phyloP scores from a whole-genome alignment of 2,797 vertebrate species.

The Clamator glandarius region DNA sequence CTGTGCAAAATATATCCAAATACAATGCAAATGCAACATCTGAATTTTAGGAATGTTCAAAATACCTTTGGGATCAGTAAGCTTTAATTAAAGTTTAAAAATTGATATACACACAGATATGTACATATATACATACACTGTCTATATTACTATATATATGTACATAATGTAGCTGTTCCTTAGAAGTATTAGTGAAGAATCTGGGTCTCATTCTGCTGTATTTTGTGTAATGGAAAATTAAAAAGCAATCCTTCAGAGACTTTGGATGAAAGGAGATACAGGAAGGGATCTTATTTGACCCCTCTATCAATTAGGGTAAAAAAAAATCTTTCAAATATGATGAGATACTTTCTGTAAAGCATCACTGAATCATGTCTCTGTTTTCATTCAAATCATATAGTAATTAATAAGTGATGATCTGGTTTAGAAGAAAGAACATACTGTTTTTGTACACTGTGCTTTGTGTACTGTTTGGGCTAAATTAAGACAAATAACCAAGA shows the following conservation, averaged over 20 bases:
- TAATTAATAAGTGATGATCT: slow-evolving; percentile 52
- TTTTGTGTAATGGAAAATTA: neutral
- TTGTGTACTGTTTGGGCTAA: slow-evolving; percentile 63
- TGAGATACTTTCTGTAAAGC: slow-evolving; percentile 20
- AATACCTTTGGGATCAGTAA: neutral
- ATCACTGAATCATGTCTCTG: slow-evolving; percentile 38
- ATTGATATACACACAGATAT: neutral
- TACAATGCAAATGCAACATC: neutral
- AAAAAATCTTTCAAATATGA: neutral
- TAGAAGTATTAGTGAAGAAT: neutral
- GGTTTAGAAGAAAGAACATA: slow-evolving; percentile 60
- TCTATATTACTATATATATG: neutral
- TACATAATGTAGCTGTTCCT: neutral
- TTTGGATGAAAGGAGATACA: neutral
- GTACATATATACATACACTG: neutral
- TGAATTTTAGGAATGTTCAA: neutral
- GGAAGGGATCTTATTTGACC: neutral
- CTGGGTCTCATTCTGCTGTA: neutral
- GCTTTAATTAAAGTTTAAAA: neutral
- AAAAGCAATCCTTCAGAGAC: neutral
- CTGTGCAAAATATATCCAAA: neutral
- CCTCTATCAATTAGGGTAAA: neutral
- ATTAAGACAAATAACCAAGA: slow-evolving; percentile 67
- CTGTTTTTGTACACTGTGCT: slow-evolving; percentile 54
- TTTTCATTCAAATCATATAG: slow-evolving; percentile 60